Percentiles rank a stretch among this genome's conserved stretches.
Conservation (phyloP, 1,140 invertebrate genomes). For the Atta texana region DNA sequence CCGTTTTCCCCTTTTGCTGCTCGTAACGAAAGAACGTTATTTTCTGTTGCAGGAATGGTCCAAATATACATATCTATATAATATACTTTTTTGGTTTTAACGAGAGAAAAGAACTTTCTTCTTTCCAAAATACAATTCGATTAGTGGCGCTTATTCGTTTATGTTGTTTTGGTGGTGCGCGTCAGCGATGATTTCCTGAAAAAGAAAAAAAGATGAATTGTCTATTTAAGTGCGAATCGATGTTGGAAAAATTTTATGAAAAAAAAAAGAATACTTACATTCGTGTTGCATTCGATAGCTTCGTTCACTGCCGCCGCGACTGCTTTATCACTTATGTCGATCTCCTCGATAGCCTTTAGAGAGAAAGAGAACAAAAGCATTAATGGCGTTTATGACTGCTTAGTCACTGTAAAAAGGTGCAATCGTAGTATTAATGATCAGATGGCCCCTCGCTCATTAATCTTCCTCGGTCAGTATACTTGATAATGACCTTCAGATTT, state of each 20-base stretch:
- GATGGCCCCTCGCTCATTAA: constrained; percentile 84
- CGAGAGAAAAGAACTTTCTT: constrained; percentile 86
- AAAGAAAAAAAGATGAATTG: constrained; percentile 66
- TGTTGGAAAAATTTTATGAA: background rate
- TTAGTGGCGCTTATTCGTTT: constrained; percentile 84
- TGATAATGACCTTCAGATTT: constrained; percentile 78
- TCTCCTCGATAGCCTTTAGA: constrained; percentile 83
- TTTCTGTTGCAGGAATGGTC: constrained; percentile 86
- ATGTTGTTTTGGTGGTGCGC: constrained; percentile 83
- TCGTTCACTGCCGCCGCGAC: constrained; percentile 84
- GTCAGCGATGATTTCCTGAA: constrained; percentile 85
- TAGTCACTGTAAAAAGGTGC: constrained; percentile 16
- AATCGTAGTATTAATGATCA: constrained; percentile 72
- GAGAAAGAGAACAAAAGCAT: constrained; percentile 59
- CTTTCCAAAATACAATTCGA: constrained; percentile 85
- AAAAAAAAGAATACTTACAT: constrained; percentile 77
- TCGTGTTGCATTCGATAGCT: constrained; percentile 83
- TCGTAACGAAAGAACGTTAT: constrained; percentile 85
- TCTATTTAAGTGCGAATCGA: background rate
- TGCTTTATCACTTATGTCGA: constrained; percentile 84
- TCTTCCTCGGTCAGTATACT: constrained; percentile 77
- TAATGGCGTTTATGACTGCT: constrained; percentile 39
- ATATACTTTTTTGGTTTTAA: constrained; percentile 87
- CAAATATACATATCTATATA: constrained; percentile 87
- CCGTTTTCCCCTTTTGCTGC: constrained; percentile 78